phyloP scores from a whole-genome alignment of 2,888 invertebrate genomes.

The Odontocolon sp. region DNA sequence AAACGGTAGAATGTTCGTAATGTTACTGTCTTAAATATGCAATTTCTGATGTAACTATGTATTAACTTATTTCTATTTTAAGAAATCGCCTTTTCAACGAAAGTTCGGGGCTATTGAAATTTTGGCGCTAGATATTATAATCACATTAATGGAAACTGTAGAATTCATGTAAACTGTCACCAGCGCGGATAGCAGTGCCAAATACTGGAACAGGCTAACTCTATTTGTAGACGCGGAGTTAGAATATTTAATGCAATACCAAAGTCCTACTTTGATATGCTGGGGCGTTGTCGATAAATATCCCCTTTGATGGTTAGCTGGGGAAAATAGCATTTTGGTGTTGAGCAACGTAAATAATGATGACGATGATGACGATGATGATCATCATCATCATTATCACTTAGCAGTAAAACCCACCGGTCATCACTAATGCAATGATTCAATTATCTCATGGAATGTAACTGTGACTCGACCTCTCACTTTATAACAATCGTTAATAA shows the following conservation, averaged over 20 bases:
- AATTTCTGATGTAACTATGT: no score
- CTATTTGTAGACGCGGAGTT: not conserved
- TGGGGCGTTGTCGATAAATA: constrained; percentile 7
- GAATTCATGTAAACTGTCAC: not conserved
- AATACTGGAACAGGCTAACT: not conserved
- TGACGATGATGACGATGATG: constrained; percentile 5
- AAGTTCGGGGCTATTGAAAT: no score
- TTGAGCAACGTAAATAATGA: constrained; percentile 9
- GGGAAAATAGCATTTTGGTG: constrained; percentile 36
- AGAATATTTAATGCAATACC: constrained; percentile 15
- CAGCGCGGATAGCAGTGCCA: not conserved
- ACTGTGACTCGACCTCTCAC: constrained; percentile 19
- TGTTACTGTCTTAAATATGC: no score
- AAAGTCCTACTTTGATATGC: not conserved
- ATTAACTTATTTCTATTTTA: no score
- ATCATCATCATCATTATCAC: constrained; percentile 35
- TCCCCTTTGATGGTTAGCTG: not conserved
- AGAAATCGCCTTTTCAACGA: no score
- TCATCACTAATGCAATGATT: constrained; percentile 49
- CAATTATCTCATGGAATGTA: constrained; percentile 36
- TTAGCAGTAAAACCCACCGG: constrained; percentile 27
- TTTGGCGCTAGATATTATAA: not conserved
- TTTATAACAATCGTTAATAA: constrained; percentile 41
- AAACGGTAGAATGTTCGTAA: no score
- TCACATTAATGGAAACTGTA: no score